Base-by-base conservation (phyloP, 2,888 invertebrate genomes). In the Nipponacmea schrenckii region DNA sequence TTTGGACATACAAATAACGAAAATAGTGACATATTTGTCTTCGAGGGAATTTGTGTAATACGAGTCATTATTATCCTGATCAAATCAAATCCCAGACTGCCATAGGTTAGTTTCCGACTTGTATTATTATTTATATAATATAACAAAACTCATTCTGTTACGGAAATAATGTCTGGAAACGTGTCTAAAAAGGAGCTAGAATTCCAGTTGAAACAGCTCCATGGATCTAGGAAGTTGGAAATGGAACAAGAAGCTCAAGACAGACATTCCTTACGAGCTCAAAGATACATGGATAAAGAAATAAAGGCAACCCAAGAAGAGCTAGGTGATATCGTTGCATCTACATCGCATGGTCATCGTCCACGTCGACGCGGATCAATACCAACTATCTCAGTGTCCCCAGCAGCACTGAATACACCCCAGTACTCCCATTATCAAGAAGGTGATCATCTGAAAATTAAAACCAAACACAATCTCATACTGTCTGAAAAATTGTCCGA, bases 261-360 rank as follows among this genome's bases (percentile, higher is more conserved):
- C 24, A 20, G 56, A 10, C 20, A 56, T 24, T 56, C 56, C 12
- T 20, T 24, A 24, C 56, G 56, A 10, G 56, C 20, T 10, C 56
- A 56, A 56, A 56, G 56, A 56, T 56, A 56, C 56, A 56, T 56
- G 24, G 56, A 56, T 56, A 56, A 56, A 56, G 56, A 56, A 14
- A 56, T 56, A 20, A 56, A 56, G 24, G 24, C 8, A 2, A 56
- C 56, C 20, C 20, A 56, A 56, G 56, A 56, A 56, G 56, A 56
- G 3, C 24, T 56, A 0, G 56, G 20, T 24, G 56, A 56, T 56
- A 56, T 56, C 56, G 24, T 24, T 24, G 56, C 56, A 15, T 56
- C 56, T 1, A 56, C 56, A 24, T 56, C 56, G 14, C 20, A 24
- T 12, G 20, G 20, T 24, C 56, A 20, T n/a, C 8, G 10, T 10